A percentile compares a stretch with the other conserved stretches of the same genome.
Evolutionary conservation across 1,140 invertebrate genomes (phyloP).

Genomic region (Plodia interpunctella): DNA sequence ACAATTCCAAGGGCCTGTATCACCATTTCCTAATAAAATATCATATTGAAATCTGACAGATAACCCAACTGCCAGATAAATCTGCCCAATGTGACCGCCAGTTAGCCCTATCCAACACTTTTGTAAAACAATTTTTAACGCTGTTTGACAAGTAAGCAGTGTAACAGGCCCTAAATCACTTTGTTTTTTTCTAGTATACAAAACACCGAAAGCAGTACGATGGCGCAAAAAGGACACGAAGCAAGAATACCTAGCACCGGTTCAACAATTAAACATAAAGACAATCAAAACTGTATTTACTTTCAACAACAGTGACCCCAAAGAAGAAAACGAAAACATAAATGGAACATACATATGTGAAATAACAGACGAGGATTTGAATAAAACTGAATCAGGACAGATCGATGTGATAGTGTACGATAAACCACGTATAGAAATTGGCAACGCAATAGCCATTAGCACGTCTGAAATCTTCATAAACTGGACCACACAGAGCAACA

Average conservation of each 20-base stretch:
- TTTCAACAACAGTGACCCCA: neutral
- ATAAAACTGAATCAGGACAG: slow-evolving; percentile 37
- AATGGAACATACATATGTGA: slow-evolving; percentile 59
- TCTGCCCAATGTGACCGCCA: too few relatives aligned
- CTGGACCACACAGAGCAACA: slow-evolving; percentile 82
- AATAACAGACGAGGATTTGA: slow-evolving; percentile 38
- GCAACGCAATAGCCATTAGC: slow-evolving; percentile 86
- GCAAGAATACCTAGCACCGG: slow-evolving; percentile 9
- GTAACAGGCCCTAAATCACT: too few relatives aligned
- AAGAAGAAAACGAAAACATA: slow-evolving; percentile 32
- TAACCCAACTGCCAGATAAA: too few relatives aligned
- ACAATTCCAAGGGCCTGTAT: too few relatives aligned
- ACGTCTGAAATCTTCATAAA: slow-evolving; percentile 86
- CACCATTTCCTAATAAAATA: too few relatives aligned
- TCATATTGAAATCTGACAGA: too few relatives aligned
- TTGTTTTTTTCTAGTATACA: slow-evolving; percentile 43
- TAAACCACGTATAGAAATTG: slow-evolving; percentile 83
- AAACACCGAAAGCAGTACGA: slow-evolving; percentile 41
- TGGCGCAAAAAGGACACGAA: slow-evolving; percentile 48
- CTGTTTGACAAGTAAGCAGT: too few relatives aligned
- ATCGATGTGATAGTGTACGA: slow-evolving; percentile 81
- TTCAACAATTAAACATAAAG: slow-evolving; percentile 31
- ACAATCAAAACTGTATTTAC: neutral
- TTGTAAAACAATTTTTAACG: too few relatives aligned
- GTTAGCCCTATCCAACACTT: too few relatives aligned